A percentile compares a stretch with the other conserved stretches of the same genome.
Conservation (phyloP, 2,888 invertebrate species). For the Ochropacha duplaris region DNA sequence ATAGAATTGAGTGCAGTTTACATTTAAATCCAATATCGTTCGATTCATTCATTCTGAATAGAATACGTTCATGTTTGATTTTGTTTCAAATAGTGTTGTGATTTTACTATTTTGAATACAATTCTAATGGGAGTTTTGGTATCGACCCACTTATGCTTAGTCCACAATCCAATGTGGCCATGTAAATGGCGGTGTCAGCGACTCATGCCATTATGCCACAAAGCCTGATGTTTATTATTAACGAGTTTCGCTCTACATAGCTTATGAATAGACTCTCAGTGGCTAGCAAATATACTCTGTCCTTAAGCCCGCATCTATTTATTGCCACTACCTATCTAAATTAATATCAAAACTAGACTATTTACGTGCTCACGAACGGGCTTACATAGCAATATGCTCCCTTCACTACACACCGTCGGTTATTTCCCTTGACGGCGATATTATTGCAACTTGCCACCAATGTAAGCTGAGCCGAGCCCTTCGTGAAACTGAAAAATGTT, state of each 20-base stretch:
- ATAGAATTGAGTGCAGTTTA: conserved; percentile 31
- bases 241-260: neutral
- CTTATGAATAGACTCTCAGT: neutral
- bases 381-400: conserved; percentile 53
- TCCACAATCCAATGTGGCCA: neutral
- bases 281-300: too few relatives aligned
- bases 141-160: neutral
- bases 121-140: conserved; percentile 6
- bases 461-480: conserved; percentile 42
- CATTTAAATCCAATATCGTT: conserved; percentile 37
- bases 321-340: conserved; percentile 17
- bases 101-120: conserved; percentile 33
- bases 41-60: conserved; percentile 62
- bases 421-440: conserved; percentile 76
- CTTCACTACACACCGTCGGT: conserved; percentile 54
- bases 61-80: conserved; percentile 59
- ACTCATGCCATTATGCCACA: too few relatives aligned
- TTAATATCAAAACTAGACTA: conserved; percentile 38
- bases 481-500: conserved; percentile 8
- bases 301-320: neutral
- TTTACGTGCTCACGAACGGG: conserved; percentile 44
- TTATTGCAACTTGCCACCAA: conserved; percentile 64
- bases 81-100: conserved; percentile 46
- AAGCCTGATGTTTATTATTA: too few relatives aligned
- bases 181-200: too few relatives aligned